Evolutionary conservation across 2,113 vertebrate genomes (phyloP).

Genomic region (Epinephelus cyanopodus): DNA sequence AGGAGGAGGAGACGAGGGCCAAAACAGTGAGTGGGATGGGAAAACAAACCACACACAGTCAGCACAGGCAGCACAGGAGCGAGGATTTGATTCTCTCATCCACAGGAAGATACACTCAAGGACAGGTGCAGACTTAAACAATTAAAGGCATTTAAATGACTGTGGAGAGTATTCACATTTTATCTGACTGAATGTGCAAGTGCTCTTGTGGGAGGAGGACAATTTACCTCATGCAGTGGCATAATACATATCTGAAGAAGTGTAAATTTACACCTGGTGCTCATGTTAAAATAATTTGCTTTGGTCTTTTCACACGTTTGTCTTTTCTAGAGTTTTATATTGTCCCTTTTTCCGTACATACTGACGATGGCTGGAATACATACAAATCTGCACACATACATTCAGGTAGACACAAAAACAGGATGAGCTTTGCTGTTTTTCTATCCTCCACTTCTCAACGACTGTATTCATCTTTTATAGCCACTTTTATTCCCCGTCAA

Average conservation of each 20-base stretch:
- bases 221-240: background rate
- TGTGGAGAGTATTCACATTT: conserved; percentile 2
- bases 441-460: conserved; percentile 1
- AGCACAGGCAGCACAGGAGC: background rate
- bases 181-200: background rate
- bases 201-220: background rate
- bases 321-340: background rate
- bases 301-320: background rate
- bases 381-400: background rate
- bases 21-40: background rate
- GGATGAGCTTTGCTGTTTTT: conserved; percentile 1
- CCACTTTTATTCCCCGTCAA: conserved; percentile 10
- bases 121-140: conserved; percentile 9
- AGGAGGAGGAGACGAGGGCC: background rate
- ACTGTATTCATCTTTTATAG: conserved; percentile 28
- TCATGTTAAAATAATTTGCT: background rate
- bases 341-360: background rate
- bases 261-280: background rate
- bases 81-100: background rate
- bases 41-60: background rate
- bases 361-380: background rate
- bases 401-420: background rate
- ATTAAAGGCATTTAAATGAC: background rate
- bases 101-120: background rate
- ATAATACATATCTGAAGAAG: background rate